phyloP scores from a whole-genome alignment of 2,113 vertebrate genomes.

The Vidua macroura region DNA sequence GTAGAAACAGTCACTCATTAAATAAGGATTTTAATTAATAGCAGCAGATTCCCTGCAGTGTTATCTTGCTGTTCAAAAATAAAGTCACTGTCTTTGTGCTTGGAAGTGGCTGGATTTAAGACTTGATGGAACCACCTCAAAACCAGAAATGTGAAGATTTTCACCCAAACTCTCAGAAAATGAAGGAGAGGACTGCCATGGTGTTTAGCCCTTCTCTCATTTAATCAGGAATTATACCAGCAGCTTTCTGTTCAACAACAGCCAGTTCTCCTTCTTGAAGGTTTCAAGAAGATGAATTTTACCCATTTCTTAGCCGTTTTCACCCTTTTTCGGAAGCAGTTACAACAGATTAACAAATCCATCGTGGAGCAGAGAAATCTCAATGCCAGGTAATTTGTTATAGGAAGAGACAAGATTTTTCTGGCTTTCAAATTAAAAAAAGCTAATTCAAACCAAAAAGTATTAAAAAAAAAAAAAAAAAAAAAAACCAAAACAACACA shows the following conservation, averaged over 20 bases:
- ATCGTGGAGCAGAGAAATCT: not conserved
- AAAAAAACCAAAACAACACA: not conserved
- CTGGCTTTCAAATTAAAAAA: not conserved
- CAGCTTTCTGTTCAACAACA: not conserved
- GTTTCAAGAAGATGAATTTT: not conserved
- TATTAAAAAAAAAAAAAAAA: no score
- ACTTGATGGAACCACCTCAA: not conserved
- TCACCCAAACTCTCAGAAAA: not conserved
- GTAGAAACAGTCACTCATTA: not conserved
- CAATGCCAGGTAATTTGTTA: not conserved
- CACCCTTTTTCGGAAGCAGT: not conserved
- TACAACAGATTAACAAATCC: not conserved
- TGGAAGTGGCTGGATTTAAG: not conserved
- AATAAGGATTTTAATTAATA: not conserved
- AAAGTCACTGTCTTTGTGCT: not conserved
- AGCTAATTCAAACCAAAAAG: not conserved
- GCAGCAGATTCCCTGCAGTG: not conserved
- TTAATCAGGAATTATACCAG: not conserved
- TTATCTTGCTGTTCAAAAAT: not conserved
- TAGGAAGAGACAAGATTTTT: not conserved
- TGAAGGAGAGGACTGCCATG: not conserved
- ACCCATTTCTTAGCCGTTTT: not conserved
- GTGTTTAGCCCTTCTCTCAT: not conserved
- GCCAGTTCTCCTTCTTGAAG: not conserved
- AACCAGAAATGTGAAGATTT: not conserved